Evolutionary conservation across 1,140 invertebrate genomes (phyloP).

Genomic region (Heliconius hermathena): DNA sequence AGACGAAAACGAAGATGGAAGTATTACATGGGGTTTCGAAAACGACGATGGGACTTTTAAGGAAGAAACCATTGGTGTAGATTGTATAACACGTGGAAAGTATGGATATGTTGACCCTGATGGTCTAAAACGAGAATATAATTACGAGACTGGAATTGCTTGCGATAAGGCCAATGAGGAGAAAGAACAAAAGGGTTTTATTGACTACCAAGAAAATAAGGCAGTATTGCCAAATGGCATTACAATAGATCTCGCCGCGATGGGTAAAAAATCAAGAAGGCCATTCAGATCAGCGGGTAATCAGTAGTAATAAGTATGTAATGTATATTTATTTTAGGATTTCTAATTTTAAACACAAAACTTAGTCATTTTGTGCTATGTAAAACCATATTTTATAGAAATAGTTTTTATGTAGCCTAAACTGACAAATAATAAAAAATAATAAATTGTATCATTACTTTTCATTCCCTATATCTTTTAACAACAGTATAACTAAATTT

Average conservation of each 20-base stretch:
- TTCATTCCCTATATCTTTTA: background rate
- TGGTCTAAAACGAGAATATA: slow-evolving; percentile 87
- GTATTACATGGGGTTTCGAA: slow-evolving; percentile 93
- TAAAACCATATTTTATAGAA: slow-evolving; percentile 40
- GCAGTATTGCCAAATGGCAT: slow-evolving; percentile 87
- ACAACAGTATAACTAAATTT: no score
- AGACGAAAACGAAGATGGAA: slow-evolving; percentile 90
- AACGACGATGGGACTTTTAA: slow-evolving; percentile 91
- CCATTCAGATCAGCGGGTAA: slow-evolving; percentile 78
- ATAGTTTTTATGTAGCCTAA: slow-evolving; percentile 37
- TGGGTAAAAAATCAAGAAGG: slow-evolving; percentile 87
- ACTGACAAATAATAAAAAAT: slow-evolving; percentile 37
- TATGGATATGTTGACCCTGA: slow-evolving; percentile 93
- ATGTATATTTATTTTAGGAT: slow-evolving; percentile 77
- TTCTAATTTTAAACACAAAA: slow-evolving; percentile 64
- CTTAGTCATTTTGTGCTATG: slow-evolving; percentile 54
- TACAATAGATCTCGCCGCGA: slow-evolving; percentile 85
- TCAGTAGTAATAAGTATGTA: slow-evolving; percentile 62
- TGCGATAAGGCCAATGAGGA: slow-evolving; percentile 85
- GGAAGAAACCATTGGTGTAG: slow-evolving; percentile 90
- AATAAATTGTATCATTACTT: slow-evolving; percentile 15
- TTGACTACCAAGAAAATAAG: slow-evolving; percentile 88
- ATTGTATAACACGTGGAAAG: slow-evolving; percentile 90
- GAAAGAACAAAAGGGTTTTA: slow-evolving; percentile 84
- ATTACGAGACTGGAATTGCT: slow-evolving; percentile 87